Evolutionary conservation across 35 echinoderm and acorn worm species (phyloP), one percentile per base, ranked within the genome.

Genomic region (Apostichopus parvimensis): DNA sequence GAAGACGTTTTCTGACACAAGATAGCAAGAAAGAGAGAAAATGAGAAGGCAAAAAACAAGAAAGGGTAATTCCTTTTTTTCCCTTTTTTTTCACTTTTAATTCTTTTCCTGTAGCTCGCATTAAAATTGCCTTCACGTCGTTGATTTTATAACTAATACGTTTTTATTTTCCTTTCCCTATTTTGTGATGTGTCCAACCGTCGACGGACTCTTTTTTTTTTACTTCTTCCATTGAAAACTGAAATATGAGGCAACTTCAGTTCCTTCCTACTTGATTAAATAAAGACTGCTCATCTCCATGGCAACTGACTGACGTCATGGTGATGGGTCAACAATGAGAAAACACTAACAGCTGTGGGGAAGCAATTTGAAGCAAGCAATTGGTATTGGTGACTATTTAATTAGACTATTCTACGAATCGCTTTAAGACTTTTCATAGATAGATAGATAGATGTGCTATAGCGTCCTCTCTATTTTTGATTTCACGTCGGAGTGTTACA

Each of bases 271-370:
- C 57, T 83, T 83, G 80, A 83, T 83, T 83, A 83, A 83, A 83
- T 83, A 83, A 83, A 83, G 80, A 83, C 80, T 58, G 80, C 18
- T 18, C 9, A 58, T 57, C 80, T 57, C 80, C 80, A 83, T 54
- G 54, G 57, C 54, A 83, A 83, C 80, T 4, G 1, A 83, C n/a
- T 83, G 80, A 83, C 80, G 80, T 83, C 80, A 83, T 57, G 14
- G 21, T 83, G 80, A 57, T 83, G 80, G 80, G 80, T 83, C 80
- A 83, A 83, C 80, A 83, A 83, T 83, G 80, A 83, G 18, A 83
- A 58, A 55, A 83, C 80, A 83, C 80, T 83, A 57, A 83, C 80
- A 83, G 80, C 80, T 83, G 55, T 20, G 80, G 57, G 80, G 23
- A 58, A 83, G 80, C 80, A 83, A 83, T 83, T 83, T 15, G 80